Percentiles rank a stretch among this genome's conserved stretches.
Conservation (phyloP, 2,888 invertebrate species). For the Tenthredo distinguenda region DNA sequence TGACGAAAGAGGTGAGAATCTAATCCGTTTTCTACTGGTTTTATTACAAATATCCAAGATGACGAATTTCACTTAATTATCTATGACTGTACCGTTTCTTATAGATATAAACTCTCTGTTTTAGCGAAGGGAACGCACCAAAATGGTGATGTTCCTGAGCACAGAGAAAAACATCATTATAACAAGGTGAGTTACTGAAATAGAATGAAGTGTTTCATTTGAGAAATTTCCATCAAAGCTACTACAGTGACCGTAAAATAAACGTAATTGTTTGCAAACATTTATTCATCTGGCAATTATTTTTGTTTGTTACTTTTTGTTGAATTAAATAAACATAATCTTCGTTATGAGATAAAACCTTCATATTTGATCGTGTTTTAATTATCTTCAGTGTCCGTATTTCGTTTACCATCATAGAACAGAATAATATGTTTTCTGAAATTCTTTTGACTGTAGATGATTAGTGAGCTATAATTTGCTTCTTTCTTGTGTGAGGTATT, state of each 20-base stretch:
- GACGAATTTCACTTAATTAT: constrained; percentile 53
- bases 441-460: constrained; percentile 4
- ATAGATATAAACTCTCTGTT: constrained; percentile 47
- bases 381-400: background rate
- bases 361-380: background rate
- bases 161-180: constrained; percentile 88
- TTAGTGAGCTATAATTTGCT: constrained; percentile 3
- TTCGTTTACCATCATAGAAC: background rate
- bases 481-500: background rate
- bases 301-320: constrained; percentile 1
- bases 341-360: background rate
- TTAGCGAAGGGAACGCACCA: constrained; percentile 84
- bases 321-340: background rate
- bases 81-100: constrained; percentile 61
- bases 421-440: background rate
- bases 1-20: constrained; percentile 85
- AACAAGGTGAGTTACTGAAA: constrained; percentile 82
- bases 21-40: constrained; percentile 29
- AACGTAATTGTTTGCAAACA: background rate
- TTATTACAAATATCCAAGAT: constrained; percentile 52
- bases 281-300: background rate
- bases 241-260: background rate
- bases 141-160: constrained; percentile 86
- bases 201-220: constrained; percentile 43
- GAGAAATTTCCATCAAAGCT: background rate